Percentiles rank a stretch among this genome's conserved stretches.
Conservation (phyloP, 1,140 invertebrate species). For the Nephila pilipes region DNA sequence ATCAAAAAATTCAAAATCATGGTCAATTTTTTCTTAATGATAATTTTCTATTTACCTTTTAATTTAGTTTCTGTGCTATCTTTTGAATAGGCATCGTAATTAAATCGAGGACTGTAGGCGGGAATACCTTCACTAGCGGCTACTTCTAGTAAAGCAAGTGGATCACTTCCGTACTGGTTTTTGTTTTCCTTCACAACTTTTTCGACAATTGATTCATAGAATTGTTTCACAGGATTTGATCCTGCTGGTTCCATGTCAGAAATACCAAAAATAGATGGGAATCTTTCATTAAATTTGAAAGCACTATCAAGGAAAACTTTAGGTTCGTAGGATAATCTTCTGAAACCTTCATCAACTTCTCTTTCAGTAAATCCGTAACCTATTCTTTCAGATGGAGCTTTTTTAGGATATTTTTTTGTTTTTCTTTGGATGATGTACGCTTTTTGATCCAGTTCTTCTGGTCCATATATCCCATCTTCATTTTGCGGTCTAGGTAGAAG, state of each 20-base stretch:
- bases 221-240: constrained; percentile 44
- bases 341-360: background rate
- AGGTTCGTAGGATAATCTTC: constrained; percentile 26
- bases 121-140: constrained; percentile 48
- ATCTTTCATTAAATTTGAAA: constrained; percentile 40
- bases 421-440: constrained; percentile 62
- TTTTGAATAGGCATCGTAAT: constrained; percentile 59
- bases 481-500: background rate
- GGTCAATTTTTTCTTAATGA: background rate
- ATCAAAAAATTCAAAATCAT: too few species aligned
- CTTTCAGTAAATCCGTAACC: background rate
- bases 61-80: constrained; percentile 63
- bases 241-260: constrained; percentile 39
- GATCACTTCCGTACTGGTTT: background rate
- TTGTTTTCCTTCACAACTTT: background rate
- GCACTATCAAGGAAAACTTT: constrained; percentile 3
- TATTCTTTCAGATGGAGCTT: background rate
- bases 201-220: constrained; percentile 59
- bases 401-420: constrained; percentile 30
- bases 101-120: constrained; percentile 59
- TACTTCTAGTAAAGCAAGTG: constrained; percentile 31
- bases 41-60: constrained; percentile 40
- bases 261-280: constrained; percentile 43
- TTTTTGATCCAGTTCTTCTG: constrained; percentile 9
- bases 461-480: background rate